These are phyloP conservation scores for Abrostola triplasia DNA, from an alignment of 2,888 invertebrate species.

Conservation along the genomic window DNA sequence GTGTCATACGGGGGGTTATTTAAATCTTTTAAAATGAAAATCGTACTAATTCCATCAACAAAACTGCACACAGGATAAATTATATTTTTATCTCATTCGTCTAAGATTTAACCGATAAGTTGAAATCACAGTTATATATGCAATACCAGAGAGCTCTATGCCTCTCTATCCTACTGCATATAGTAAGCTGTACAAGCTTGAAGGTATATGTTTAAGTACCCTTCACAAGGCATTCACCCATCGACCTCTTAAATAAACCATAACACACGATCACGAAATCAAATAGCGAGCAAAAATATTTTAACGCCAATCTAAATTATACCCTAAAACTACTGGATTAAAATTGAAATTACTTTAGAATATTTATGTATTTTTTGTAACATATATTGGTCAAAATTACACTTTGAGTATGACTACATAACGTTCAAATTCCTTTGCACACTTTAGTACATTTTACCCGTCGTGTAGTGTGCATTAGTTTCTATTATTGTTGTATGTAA, in stretches of 20 bases:
- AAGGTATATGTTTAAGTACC: conserved; percentile 17
- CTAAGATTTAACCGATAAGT: no score
- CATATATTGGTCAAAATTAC: conserved; percentile 23
- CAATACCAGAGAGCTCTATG: no score
- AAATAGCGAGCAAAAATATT: conserved; percentile 29
- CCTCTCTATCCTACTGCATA: no score
- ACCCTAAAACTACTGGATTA: conserved; percentile 7
- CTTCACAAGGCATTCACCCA: conserved; percentile 49
- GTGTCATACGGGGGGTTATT: no score
- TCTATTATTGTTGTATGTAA: conserved; percentile 28
- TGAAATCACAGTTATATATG: no score
- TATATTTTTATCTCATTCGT: no score
- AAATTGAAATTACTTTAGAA: conserved; percentile 30
- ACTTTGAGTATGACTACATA: neutral
- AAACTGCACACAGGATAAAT: no score
- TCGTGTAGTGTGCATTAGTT: conserved; percentile 21
- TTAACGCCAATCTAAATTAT: conserved; percentile 10
- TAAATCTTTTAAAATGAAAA: no score
- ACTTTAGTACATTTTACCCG: conserved; percentile 8
- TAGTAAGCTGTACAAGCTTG: neutral
- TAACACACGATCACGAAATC: conserved; percentile 49
- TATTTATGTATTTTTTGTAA: conserved; percentile 6
- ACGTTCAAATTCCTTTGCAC: conserved; percentile 11
- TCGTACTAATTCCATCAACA: no score
- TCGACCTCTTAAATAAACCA: conserved; percentile 56